Conservation (phyloP, 53 echinoderm and acorn worm species). For the Holothuria scabra region DNA sequence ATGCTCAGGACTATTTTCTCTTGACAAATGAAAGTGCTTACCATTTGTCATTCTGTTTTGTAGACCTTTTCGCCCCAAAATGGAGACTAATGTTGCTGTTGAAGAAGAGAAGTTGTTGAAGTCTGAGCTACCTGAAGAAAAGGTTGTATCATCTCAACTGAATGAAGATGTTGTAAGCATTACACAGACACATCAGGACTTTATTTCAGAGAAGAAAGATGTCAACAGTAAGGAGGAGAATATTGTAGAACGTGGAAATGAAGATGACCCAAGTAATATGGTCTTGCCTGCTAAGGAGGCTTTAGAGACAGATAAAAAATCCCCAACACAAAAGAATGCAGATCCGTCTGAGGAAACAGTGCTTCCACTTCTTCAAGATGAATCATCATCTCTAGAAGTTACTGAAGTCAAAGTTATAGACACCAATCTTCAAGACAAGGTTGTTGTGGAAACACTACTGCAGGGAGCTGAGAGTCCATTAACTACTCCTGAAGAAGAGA, state of each 20-base stretch:
- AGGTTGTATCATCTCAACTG: neutral
- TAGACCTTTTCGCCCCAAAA: neutral
- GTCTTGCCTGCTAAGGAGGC: conserved; percentile 14
- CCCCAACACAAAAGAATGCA: neutral
- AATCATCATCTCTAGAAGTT: conserved; percentile 18
- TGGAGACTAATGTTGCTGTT: conserved; percentile 5
- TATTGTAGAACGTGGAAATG: neutral
- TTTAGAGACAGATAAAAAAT: conserved; percentile 1
- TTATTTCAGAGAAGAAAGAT: conserved; percentile 12
- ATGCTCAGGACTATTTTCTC: too few relatives aligned
- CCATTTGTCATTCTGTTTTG: neutral
- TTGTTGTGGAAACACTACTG: conserved; percentile 13
- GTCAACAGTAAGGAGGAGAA: neutral
- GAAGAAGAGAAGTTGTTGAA: conserved; percentile 31
- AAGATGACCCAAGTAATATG: neutral
- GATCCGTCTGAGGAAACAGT: neutral
- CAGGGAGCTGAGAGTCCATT: conserved; percentile 37
- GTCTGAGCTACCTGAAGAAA: neutral
- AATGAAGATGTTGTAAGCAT: neutral
- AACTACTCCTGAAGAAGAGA: conserved; percentile 50
- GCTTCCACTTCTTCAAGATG: neutral
- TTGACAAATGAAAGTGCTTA: neutral
- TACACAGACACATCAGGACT: neutral
- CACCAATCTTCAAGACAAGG: conserved; percentile 10
- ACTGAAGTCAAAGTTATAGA: conserved; percentile 38